Conservation (phyloP, 2,888 invertebrate genomes). For the Myathropa florea region DNA sequence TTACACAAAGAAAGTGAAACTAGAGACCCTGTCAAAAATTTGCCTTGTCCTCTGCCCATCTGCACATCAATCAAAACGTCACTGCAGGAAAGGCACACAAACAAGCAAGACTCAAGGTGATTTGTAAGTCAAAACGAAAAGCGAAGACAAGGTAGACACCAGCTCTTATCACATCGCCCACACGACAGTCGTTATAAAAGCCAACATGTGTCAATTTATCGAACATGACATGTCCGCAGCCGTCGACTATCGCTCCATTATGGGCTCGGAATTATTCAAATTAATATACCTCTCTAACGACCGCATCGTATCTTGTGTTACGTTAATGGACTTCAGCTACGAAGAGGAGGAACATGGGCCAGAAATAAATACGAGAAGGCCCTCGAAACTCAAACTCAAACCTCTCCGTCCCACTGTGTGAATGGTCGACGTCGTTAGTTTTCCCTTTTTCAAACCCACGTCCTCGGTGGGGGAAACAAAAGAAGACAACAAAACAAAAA, state of each 20-base stretch:
- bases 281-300: not conserved
- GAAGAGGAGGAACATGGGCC: not conserved
- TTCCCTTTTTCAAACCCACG: not conserved
- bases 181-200: constrained; percentile 28
- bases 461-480: not conserved
- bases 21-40: not conserved
- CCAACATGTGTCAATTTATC: constrained; percentile 8
- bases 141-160: not conserved
- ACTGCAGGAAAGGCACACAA: not conserved
- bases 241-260: not conserved
- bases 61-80: not conserved
- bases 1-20: not conserved
- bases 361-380: not conserved
- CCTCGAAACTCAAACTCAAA: not conserved
- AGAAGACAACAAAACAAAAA: too few species aligned
- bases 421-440: too few species aligned
- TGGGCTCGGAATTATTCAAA: not conserved
- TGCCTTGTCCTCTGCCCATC: not conserved
- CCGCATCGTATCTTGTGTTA: not conserved
- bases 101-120: not conserved
- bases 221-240: not conserved
- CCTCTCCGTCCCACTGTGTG: too few species aligned
- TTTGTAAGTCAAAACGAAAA: constrained; percentile 8
- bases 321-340: not conserved
- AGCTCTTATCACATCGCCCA: constrained; percentile 37